phyloP scores from a whole-genome alignment of 2,113 vertebrate species.

The Tringa solitaria region DNA sequence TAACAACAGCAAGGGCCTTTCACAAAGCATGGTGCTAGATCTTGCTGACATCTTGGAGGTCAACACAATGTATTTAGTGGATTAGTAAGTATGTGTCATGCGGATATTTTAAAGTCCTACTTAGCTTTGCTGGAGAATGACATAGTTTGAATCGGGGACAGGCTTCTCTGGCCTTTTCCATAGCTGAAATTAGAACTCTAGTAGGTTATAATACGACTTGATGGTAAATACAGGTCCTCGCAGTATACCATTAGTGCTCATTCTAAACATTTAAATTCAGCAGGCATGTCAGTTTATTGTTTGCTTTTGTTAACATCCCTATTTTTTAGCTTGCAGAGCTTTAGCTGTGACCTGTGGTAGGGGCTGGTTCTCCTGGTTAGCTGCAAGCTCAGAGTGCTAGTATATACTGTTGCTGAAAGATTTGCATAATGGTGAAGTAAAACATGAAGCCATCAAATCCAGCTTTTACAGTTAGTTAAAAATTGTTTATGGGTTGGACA shows the following conservation, averaged over 20 bases:
- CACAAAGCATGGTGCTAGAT: background rate
- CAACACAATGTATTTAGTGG: background rate
- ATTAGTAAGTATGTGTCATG: background rate
- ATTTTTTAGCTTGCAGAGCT: background rate
- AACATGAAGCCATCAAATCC: background rate
- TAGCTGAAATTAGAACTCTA: background rate
- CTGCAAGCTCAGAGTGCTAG: background rate
- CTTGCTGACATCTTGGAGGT: background rate
- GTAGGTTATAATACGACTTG: background rate
- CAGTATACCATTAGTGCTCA: background rate
- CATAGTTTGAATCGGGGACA: constrained; percentile 23
- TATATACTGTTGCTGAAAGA: background rate
- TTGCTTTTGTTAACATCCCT: background rate
- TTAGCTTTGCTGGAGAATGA: constrained; percentile 12
- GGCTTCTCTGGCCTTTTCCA: background rate
- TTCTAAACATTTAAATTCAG: background rate
- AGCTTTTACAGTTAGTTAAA: background rate
- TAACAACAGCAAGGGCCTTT: background rate
- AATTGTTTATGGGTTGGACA: background rate
- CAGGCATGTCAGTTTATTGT: background rate
- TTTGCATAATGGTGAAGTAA: background rate
- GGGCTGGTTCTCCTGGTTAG: background rate
- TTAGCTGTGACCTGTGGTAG: background rate
- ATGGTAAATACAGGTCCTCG: background rate
- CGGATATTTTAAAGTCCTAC: background rate